Conservation (phyloP, 2,888 invertebrate genomes). For the Antheraea assamensis region DNA sequence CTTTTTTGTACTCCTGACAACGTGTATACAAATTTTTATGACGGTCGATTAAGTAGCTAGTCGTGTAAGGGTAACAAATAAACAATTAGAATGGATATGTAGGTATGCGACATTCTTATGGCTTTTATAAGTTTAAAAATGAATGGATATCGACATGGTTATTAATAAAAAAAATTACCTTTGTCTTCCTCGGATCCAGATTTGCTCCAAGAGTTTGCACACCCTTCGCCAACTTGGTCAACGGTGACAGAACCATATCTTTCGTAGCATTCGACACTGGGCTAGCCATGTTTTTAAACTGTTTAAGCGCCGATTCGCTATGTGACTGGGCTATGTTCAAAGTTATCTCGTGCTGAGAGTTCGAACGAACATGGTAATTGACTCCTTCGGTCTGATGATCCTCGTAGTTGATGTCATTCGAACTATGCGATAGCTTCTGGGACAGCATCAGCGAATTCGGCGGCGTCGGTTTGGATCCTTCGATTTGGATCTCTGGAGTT, state of each 20-base stretch:
- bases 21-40: too few relatives aligned
- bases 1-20: too few relatives aligned
- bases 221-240: conserved; percentile 93
- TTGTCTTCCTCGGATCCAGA: conserved; percentile 91
- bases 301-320: conserved; percentile 89
- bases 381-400: conserved; percentile 41
- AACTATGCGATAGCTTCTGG: conserved; percentile 87
- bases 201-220: conserved; percentile 93
- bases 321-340: conserved; percentile 89
- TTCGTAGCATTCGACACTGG: conserved; percentile 85
- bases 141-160: background rate
- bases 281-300: conserved; percentile 85
- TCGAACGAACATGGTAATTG: conserved; percentile 74
- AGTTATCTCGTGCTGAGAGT: conserved; percentile 85
- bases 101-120: too few relatives aligned
- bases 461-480: conserved; percentile 68
- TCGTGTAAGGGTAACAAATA: too few relatives aligned
- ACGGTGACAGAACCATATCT: conserved; percentile 86
- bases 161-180: conserved; percentile 47
- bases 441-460: conserved; percentile 81
- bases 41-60: too few relatives aligned
- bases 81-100: too few relatives aligned
- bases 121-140: too few relatives aligned
- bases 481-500: conserved; percentile 85
- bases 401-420: conserved; percentile 83